A percentile compares a stretch with the other conserved stretches of the same genome.
Evolutionary conservation across 2,888 invertebrate species (phyloP).

Genomic region (Apantesis nais): DNA sequence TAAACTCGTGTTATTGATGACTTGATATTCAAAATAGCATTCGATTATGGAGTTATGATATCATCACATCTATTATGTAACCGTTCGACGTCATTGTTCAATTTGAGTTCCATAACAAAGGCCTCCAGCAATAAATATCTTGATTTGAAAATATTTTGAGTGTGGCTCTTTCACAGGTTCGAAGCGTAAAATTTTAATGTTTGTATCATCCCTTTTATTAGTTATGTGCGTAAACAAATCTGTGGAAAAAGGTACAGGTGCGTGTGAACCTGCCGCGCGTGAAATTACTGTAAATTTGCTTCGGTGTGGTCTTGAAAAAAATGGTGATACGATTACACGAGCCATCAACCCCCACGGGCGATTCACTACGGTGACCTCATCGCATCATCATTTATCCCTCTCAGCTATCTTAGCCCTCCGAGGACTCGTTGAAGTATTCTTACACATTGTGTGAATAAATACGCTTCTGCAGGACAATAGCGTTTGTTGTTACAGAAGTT

Average conservation of each 20-base stretch:
- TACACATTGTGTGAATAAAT: not conserved
- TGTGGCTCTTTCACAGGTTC: conserved; percentile 37
- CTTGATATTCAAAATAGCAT: conserved; percentile 51
- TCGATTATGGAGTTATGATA: conserved; percentile 47
- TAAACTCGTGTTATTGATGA: conserved; percentile 21
- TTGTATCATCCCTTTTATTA: conserved; percentile 56
- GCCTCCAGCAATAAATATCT: conserved; percentile 35
- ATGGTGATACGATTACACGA: conserved; percentile 76
- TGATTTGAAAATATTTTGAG: conserved; percentile 44
- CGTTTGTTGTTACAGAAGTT: too few relatives aligned
- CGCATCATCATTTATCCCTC: conserved; percentile 74
- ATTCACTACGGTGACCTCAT: conserved; percentile 77
- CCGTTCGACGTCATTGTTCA: conserved; percentile 26
- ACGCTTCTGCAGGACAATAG: too few relatives aligned
- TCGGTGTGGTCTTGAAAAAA: conserved; percentile 82
- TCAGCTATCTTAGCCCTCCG: conserved; percentile 46
- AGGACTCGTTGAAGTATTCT: conserved; percentile 59
- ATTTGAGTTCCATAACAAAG: conserved; percentile 20
- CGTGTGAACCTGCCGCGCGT: conserved; percentile 80
- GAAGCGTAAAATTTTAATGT: conserved; percentile 52
- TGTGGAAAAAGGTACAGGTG: conserved; percentile 65
- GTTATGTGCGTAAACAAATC: conserved; percentile 66
- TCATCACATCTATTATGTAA: conserved; percentile 50
- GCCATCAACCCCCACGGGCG: conserved; percentile 75
- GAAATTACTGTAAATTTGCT: conserved; percentile 82